These are phyloP conservation scores for Chorisops tibialis DNA, from an alignment of 2,888 invertebrate species.

Conservation along the genomic window DNA sequence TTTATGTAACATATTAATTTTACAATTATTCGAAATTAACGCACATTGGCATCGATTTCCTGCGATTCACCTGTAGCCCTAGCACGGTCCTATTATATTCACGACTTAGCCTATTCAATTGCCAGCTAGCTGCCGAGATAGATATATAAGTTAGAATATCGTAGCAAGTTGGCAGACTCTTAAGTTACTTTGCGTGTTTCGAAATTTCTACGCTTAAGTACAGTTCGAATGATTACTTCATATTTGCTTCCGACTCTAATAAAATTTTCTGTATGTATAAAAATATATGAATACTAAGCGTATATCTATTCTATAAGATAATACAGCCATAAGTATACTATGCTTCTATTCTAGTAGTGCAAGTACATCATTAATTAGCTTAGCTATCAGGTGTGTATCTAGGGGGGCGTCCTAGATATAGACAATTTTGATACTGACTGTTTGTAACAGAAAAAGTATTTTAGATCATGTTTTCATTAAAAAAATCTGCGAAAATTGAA, in stretches of 20 bases:
- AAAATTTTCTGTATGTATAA: background rate
- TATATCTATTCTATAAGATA: background rate
- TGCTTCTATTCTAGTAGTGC: background rate
- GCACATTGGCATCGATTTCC: background rate
- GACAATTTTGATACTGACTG: no score
- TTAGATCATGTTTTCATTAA: no score
- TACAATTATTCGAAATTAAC: background rate
- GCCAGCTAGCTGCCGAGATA: no score
- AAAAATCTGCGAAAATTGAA: no score
- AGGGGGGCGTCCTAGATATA: no score
- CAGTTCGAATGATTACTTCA: slow-evolving; percentile 26
- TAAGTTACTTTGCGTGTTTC: slow-evolving; percentile 29
- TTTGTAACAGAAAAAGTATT: no score
- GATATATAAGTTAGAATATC: no score
- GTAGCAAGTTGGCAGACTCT: background rate
- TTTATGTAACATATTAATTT: no score
- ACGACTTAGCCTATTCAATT: background rate
- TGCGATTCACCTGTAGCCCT: slow-evolving; percentile 4
- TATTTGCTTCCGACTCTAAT: slow-evolving; percentile 11
- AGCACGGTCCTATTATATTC: slow-evolving; percentile 1
- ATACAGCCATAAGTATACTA: background rate
- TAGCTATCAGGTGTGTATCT: no score
- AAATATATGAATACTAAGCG: background rate
- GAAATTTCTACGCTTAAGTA: slow-evolving; percentile 24
- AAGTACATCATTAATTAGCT: background rate